These are phyloP conservation scores for Rhincodon typus DNA, from an alignment of 2,797 vertebrate species.

Conservation along the genomic window DNA sequence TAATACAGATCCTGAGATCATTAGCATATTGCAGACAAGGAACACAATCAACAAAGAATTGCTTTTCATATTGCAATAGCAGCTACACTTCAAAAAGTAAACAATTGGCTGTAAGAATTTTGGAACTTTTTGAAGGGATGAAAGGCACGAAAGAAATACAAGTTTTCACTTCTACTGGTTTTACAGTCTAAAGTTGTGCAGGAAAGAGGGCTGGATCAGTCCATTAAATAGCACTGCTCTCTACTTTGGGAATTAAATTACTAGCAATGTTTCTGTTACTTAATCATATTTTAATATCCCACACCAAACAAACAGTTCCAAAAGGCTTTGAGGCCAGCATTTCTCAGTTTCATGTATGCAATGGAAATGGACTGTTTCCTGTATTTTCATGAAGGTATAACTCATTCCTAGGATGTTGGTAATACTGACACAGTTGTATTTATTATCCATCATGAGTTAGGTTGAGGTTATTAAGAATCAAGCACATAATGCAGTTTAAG, in stretches of 20 bases:
- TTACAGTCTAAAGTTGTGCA: background rate
- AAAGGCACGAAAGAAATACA: background rate
- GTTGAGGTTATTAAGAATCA: background rate
- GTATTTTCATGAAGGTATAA: background rate
- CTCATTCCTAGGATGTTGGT: background rate
- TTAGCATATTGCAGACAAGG: background rate
- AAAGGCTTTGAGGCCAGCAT: background rate
- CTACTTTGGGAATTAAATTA: background rate
- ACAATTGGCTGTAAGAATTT: background rate
- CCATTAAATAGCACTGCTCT: background rate
- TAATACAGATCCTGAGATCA: background rate
- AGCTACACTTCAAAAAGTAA: background rate
- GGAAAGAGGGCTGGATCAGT: background rate
- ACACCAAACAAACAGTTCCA: background rate
- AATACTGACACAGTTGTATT: background rate
- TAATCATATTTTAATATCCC: background rate
- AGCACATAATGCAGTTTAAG: background rate
- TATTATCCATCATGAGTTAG: background rate
- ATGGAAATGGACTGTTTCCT: background rate
- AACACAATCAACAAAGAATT: too few species aligned
- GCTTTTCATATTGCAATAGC: background rate
- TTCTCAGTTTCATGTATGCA: background rate
- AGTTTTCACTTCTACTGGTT: background rate
- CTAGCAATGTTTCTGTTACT: background rate
- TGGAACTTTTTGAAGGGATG: background rate